Base-by-base conservation (phyloP, 2,113 vertebrate genomes). In the Ptyas mucosa region DNA sequence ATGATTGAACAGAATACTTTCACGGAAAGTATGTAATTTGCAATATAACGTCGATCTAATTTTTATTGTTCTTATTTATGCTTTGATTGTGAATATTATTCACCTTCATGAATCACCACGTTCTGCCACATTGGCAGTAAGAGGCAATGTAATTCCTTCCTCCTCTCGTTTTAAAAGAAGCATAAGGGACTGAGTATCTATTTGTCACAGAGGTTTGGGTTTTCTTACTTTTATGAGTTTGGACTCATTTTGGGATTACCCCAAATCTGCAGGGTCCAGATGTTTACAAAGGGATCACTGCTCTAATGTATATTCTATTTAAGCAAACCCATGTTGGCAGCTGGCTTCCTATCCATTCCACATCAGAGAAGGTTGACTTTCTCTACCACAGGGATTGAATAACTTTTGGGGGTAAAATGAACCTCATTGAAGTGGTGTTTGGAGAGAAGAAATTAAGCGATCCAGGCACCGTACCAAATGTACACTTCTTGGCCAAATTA, bases 361-460 rank as follows among this genome's bases (percentile, higher is more conserved):
- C 95, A 96, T 97, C 96, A 96, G 91, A 96, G 95, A 93, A 39
- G 92, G 92, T 90, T 96, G 92, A 94, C 96, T 95, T 96, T 94
- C 89, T 94, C 87, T 14, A 95, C 95, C 95, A 51, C 93, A 95
- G 49, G 92, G 85, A 94, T 26, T 95, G 95, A 96, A 93, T 95
- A 92, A 94, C 90, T 96, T 1, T 1, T 86, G 95, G 96, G 91
- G 92, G 94, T 96, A 96, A 96, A 94, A 92, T 95, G 95, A 97
- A 90, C 91, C 92, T 96, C 88, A 94, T 55, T 96, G 95, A 96
- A 97, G 96, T 97, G 95, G 95, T 97, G 87, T 94, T 95, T 91
- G 87, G 94, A 93, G 86, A 95, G 94, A 95, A 95, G 52, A 94
- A 96, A 94, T 93, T 94, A 95, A 96, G 95, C 86, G 88, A 94